phyloP scores from a whole-genome alignment of 2,113 vertebrate species.

The Neotoma lepida region DNA sequence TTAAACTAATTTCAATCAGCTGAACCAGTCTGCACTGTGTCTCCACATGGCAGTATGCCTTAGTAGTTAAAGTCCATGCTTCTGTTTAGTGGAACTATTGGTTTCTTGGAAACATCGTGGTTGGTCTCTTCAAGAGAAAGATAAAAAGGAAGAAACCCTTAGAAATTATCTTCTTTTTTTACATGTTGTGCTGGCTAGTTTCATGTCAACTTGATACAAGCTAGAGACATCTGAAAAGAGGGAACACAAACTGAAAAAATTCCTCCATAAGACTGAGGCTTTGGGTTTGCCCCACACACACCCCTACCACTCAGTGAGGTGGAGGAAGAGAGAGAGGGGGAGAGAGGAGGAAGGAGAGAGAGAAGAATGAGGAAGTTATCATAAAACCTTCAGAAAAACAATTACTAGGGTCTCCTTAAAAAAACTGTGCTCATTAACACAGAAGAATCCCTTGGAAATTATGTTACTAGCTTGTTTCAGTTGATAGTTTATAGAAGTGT shows the following conservation, averaged over 20 bases:
- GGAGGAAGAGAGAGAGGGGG: neutral
- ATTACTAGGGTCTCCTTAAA: neutral
- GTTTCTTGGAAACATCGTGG: neutral
- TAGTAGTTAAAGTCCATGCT: neutral
- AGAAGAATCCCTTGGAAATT: neutral
- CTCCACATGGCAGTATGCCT: neutral
- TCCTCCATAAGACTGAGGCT: neutral
- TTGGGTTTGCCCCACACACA: rapidly evolving
- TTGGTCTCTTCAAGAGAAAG: neutral
- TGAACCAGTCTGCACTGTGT: neutral
- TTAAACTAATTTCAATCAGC: neutral
- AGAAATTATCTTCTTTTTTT: neutral
- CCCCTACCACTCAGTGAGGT: neutral
- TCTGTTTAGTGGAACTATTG: neutral
- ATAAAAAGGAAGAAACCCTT: neutral
- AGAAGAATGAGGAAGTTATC: neutral
- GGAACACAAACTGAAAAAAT: neutral
- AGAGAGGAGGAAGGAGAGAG: rapidly evolving
- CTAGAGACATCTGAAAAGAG: neutral
- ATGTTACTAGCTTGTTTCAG: neutral
- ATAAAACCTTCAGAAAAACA: neutral
- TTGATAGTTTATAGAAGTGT: neutral
- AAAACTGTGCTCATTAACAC: neutral
- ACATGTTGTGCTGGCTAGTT: neutral
- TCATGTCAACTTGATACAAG: neutral